phyloP scores from a whole-genome alignment of 2,113 vertebrate species.

The Rousettus leschenaultii region DNA sequence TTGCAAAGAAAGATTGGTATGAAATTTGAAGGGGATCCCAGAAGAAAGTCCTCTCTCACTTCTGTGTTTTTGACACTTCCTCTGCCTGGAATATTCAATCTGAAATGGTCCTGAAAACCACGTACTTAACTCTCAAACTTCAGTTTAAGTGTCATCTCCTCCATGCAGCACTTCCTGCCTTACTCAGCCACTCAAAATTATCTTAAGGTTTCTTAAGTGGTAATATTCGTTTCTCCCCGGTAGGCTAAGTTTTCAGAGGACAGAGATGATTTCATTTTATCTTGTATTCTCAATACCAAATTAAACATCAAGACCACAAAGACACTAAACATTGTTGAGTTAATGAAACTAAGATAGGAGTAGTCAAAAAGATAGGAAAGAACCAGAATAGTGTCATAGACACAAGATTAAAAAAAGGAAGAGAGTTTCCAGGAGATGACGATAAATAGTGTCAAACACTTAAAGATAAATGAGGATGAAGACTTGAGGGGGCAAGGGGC shows the following conservation, averaged over 20 bases:
- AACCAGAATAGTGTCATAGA: not conserved
- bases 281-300: not conserved
- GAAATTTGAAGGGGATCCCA: not conserved
- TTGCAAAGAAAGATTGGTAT: not conserved
- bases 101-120: not conserved
- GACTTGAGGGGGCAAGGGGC: too few relatives aligned
- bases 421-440: not conserved
- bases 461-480: not conserved
- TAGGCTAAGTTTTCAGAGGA: not conserved
- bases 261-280: not conserved
- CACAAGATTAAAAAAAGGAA: not conserved
- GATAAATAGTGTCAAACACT: not conserved
- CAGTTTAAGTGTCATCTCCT: not conserved
- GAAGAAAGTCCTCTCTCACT: not conserved
- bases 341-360: not conserved
- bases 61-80: not conserved
- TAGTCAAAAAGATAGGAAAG: not conserved
- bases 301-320: not conserved
- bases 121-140: not conserved
- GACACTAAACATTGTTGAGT: not conserved
- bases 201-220: not conserved
- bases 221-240: not conserved
- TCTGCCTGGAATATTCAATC: not conserved
- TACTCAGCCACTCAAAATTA: not conserved
- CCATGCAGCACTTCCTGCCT: not conserved